A percentile compares a stretch with the other conserved stretches of the same genome.
Evolutionary conservation across 2,113 vertebrate species (phyloP).

Genomic region (Oryzias celebensis): DNA sequence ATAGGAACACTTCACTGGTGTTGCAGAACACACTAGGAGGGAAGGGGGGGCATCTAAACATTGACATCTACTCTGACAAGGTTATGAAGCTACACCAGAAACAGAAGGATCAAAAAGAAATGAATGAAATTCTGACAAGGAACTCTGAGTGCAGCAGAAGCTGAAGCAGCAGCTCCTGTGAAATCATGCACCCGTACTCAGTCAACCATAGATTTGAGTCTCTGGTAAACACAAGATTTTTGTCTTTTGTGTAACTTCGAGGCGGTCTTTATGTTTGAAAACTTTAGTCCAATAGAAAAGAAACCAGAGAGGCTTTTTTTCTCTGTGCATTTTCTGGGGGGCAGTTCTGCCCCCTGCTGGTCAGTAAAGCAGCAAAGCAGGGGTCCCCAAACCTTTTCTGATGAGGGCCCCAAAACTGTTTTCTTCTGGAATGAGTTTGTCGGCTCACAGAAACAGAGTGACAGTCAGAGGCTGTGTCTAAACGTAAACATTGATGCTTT

Average conservation of each 20-base stretch:
- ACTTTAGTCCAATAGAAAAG: no score
- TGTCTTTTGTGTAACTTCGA: background rate
- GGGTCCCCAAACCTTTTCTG: no score
- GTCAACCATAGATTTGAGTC: no score
- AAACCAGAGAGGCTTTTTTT: no score
- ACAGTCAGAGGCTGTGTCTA: no score
- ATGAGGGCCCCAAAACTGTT: no score
- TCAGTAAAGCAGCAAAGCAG: background rate
- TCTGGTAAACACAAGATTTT: no score
- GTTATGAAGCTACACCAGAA: slow-evolving; percentile 10
- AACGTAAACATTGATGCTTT: no score
- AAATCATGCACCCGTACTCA: background rate
- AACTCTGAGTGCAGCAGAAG: background rate
- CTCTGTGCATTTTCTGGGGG: background rate
- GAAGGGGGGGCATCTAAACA: slow-evolving; percentile 34
- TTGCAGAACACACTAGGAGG: slow-evolving; percentile 11
- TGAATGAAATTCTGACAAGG: background rate
- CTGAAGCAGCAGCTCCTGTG: background rate
- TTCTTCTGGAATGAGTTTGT: no score
- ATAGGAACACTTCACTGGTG: slow-evolving; percentile 32
- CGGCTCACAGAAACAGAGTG: no score
- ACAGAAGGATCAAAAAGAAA: background rate
- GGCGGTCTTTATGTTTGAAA: background rate
- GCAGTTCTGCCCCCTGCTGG: slow-evolving; percentile 1
- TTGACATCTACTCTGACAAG: slow-evolving; percentile 22